Evolutionary conservation across 2,888 invertebrate genomes (phyloP), one percentile per base, ranked within the genome.

Genomic region (Encarsia formosa): DNA sequence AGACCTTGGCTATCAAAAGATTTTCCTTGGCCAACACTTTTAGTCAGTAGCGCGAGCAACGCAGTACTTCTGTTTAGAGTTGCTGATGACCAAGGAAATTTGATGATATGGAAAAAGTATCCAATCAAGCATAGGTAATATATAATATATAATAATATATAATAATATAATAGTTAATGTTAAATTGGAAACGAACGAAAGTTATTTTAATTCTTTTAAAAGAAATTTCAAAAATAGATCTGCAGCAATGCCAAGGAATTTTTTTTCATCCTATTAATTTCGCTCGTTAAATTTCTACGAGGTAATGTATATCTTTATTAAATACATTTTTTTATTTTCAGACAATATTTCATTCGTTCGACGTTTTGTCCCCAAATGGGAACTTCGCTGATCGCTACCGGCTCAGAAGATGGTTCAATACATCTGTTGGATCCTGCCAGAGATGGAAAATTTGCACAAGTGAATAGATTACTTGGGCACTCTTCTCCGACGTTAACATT

Each of bases 1-100:
- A 79, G 88, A 66, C 84, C 88, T 8, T 91, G 90, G 90, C 83
- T 89, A 49, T 90, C 87, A 64, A 75, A 89, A 4, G 88, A 90
- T 71, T 79, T 81, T 13, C 75, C 81, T 19, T 82, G 83, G 68
- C 89, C 90, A 31, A 84, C 86, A 40, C 75, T 92, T 49, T 78
- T 92, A 18, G 86, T 87, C 57, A 91, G 88, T 76, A 84, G 85
- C 63, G 84, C 87, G 6, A 82, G 86, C 63, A 86, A 90, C 77
- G 80, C 84, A 24, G 79, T 91, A 11, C 82, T 84, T 56, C 73
- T 91, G 22, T 90, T 83, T 74, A 61, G 66, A 15, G 78, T 83
- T 61, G 78, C 80, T 61, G 76, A 79, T 62, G 74, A 74, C 54
- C 79, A 80, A 61, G 81, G 81, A 4, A 75, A 74, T 35, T 67